These are phyloP conservation scores for Mus caroli DNA, from an alignment of 2,797 vertebrate species.

Conservation along the genomic window DNA sequence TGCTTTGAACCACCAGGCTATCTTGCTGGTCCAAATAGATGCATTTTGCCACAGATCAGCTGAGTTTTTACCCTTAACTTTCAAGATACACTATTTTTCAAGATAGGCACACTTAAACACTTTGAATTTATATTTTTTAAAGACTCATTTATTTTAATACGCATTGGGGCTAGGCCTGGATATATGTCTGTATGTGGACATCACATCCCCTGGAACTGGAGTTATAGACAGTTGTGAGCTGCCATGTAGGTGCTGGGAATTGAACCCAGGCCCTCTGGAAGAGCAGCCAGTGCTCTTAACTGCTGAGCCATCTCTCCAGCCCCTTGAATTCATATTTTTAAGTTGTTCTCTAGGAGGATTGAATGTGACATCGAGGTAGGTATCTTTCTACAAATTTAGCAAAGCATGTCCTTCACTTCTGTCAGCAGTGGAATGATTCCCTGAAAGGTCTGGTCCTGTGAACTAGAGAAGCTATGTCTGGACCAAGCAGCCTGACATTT, in stretches of 20 bases:
- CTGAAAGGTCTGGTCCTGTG: not conserved
- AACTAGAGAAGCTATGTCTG: not conserved
- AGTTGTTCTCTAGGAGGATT: slow-evolving; percentile 4
- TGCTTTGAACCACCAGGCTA: not conserved
- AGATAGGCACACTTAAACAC: not conserved
- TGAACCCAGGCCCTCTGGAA: not conserved
- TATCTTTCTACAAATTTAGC: slow-evolving; percentile 34
- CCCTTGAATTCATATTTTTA: not conserved
- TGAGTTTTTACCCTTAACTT: slow-evolving; percentile 11
- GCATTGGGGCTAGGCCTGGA: not conserved
- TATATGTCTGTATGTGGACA: not conserved
- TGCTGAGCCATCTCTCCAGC: not conserved
- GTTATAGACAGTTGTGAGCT: not conserved
- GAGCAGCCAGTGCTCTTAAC: not conserved
- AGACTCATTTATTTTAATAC: not conserved
- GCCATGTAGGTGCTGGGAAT: not conserved
- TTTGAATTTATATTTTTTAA: not conserved
- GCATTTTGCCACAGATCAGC: not conserved
- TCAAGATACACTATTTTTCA: slow-evolving; percentile 10
- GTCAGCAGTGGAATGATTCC: not conserved
- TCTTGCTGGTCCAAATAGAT: not conserved
- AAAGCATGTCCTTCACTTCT: not conserved
- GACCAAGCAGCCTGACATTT: slow-evolving; percentile 46
- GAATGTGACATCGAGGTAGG: not conserved
- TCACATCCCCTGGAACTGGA: not conserved